Percentiles rank a stretch among this genome's conserved stretches.
These are phyloP conservation scores for Teinopalpus imperialis DNA, from an alignment of 2,888 invertebrate genomes.

Conservation along the genomic window DNA sequence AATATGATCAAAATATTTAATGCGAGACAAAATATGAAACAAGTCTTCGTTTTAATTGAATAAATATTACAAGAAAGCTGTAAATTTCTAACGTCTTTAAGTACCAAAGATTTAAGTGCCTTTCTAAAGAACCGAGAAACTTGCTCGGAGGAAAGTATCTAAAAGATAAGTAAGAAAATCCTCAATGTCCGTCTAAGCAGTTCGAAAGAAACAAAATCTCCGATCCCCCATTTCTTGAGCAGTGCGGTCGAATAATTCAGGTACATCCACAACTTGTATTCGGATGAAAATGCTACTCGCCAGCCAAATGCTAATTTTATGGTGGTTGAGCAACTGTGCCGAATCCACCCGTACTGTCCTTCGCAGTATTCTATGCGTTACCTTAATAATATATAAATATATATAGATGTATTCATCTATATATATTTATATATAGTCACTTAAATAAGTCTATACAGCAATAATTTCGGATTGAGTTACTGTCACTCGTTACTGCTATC, in stretches of 20 bases:
- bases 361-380: constrained; percentile 72
- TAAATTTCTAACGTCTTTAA: constrained; percentile 21
- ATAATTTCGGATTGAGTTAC: constrained; percentile 9
- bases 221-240: constrained; percentile 52
- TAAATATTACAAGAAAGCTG: constrained; percentile 5
- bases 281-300: constrained; percentile 73
- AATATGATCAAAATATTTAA: too few relatives aligned
- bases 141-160: constrained; percentile 15
- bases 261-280: constrained; percentile 63
- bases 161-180: constrained; percentile 32
- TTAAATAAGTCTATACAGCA: constrained; percentile 15
- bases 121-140: constrained; percentile 24
- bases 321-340: constrained; percentile 80
- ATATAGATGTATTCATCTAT: too few relatives aligned
- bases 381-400: constrained; percentile 76
- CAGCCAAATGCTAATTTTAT: constrained; percentile 82
- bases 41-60: constrained; percentile 8
- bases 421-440: constrained; percentile 38
- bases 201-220: constrained; percentile 41
- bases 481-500: constrained; percentile 4
- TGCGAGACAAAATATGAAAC: too few relatives aligned
- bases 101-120: constrained; percentile 24
- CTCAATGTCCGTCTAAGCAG: constrained; percentile 34
- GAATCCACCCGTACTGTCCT: constrained; percentile 69
- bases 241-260: constrained; percentile 75